phyloP scores from a whole-genome alignment of 2,797 vertebrate genomes.

The Eulemur albifrons region DNA sequence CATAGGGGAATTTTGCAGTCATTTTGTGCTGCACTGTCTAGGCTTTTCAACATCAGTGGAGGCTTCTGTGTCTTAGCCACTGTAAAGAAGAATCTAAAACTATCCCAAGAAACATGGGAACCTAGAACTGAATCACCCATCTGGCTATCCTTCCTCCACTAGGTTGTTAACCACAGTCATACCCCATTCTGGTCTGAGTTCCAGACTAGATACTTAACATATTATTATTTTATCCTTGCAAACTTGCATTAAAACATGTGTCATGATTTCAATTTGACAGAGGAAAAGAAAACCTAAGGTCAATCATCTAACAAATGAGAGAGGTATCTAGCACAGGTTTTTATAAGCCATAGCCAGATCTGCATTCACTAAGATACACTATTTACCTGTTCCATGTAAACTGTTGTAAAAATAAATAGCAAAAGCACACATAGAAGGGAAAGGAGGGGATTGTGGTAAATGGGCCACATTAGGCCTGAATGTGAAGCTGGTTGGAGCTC shows the following conservation, averaged over 20 bases:
- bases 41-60: neutral
- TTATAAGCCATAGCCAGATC: neutral
- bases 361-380: neutral
- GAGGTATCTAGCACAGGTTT: neutral
- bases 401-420: neutral
- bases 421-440: neutral
- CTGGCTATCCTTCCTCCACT: neutral
- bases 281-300: neutral
- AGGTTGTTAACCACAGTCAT: neutral
- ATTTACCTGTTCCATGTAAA: neutral
- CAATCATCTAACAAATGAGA: neutral
- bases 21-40: neutral
- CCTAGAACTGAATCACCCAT: too few species aligned
- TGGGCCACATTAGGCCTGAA: neutral
- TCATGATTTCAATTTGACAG: neutral
- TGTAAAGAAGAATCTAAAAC: neutral
- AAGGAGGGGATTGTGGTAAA: neutral
- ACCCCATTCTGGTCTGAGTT: neutral
- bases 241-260: neutral
- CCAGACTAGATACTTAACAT: neutral
- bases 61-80: neutral
- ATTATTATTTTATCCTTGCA: neutral
- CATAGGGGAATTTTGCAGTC: neutral
- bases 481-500: neutral
- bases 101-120: neutral